Conservation (phyloP, 23 tunicate species). For the Clavelina lepadiformis region DNA sequence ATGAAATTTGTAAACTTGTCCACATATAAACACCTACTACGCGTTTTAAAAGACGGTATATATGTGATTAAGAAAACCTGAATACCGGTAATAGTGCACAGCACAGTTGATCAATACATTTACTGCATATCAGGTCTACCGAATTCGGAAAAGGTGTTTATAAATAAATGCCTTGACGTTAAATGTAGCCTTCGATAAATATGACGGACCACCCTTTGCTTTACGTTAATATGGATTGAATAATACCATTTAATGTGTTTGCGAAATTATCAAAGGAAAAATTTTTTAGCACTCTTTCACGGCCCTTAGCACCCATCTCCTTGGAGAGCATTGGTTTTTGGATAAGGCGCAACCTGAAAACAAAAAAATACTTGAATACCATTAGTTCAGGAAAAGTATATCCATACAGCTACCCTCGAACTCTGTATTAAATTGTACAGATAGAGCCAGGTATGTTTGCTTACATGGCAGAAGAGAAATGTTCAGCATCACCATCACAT, state of each 20-base stretch:
- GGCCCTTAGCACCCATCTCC: conserved; percentile 65
- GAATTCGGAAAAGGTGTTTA: no score
- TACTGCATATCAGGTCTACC: no score
- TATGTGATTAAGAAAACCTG: no score
- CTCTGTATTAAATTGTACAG: neutral
- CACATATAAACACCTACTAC: no score
- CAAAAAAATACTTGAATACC: neutral
- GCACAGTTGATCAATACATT: no score
- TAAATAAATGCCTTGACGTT: no score
- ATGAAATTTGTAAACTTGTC: no score
- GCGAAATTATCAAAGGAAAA: conserved; percentile 84
- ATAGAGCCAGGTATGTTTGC: conserved; percentile 4
- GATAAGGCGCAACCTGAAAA: conserved; percentile 46
- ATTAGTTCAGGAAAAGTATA: neutral
- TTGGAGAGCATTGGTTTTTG: conserved; percentile 23
- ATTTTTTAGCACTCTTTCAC: conserved; percentile 28
- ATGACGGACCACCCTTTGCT: no score
- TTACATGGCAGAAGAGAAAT: conserved; percentile 65
- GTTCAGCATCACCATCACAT: conserved; percentile 35
- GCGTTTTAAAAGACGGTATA: no score
- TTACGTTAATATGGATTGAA: conserved; percentile 28
- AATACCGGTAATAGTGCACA: no score
- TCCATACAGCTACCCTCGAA: neutral
- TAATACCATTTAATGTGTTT: conserved; percentile 40
- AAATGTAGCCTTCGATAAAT: no score